Evolutionary conservation across 2,113 vertebrate species (phyloP).

Genomic region (Archocentrus centrarchus): DNA sequence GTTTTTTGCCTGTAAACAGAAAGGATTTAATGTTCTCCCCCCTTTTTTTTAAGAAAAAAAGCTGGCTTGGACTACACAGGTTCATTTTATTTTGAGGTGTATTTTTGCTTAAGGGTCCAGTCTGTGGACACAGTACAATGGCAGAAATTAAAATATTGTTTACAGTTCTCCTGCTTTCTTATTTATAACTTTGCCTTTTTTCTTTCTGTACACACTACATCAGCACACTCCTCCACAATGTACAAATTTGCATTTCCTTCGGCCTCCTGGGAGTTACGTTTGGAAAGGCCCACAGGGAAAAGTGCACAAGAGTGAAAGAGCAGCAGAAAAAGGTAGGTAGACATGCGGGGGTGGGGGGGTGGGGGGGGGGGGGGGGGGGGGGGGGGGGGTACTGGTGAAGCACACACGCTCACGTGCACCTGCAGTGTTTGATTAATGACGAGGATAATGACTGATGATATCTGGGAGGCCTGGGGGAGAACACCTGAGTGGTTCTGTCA

Average conservation of each 20-base stretch:
- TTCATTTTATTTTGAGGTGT: conserved; percentile 7
- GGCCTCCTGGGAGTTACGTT: conserved; percentile 49
- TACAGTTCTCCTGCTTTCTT: not conserved
- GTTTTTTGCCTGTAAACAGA: not conserved
- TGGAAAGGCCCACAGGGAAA: conserved; percentile 52
- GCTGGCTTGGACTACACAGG: not conserved
- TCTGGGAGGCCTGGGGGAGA: conserved; percentile 76
- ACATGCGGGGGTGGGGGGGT: not conserved
- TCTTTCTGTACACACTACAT: conserved; percentile 33
- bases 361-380: not conserved
- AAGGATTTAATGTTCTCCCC: not conserved
- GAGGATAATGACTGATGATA: conserved; percentile 82
- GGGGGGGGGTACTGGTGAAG: not conserved
- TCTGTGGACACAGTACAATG: not conserved
- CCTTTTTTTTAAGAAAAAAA: not conserved
- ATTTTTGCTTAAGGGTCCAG: conserved; percentile 2
- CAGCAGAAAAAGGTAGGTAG: conserved; percentile 44
- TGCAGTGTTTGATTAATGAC: conserved; percentile 79
- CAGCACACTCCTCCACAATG: conserved; percentile 35
- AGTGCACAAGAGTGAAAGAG: conserved; percentile 41
- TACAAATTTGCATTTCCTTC: conserved; percentile 57
- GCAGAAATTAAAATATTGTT: conserved; percentile 13
- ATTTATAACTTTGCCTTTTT: conserved; percentile 39
- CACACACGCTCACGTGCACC: conserved; percentile 60
- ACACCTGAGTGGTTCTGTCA: conserved; percentile 75